Conservation (phyloP, 2,888 invertebrate species). For the Digitonthophagus gazella region DNA sequence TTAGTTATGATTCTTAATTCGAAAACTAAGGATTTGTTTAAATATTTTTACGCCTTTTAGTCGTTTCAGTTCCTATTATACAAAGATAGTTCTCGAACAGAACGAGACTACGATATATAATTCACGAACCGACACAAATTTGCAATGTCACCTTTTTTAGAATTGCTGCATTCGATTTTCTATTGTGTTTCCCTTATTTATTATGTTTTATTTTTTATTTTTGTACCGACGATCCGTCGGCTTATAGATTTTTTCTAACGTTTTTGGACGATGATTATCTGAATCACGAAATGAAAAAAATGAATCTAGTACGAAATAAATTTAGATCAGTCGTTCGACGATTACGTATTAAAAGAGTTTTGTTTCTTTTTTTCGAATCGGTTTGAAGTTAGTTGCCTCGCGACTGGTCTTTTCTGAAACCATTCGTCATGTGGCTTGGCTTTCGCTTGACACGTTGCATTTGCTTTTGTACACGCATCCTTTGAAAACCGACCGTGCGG, state of each 20-base stretch:
- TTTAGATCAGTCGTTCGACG: slow-evolving; percentile 19
- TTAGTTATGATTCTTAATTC: slow-evolving; percentile 24
- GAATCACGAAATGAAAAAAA: slow-evolving; percentile 4
- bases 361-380: slow-evolving; percentile 31
- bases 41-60: slow-evolving; percentile 41
- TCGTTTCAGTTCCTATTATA: slow-evolving; percentile 34
- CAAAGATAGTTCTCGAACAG: slow-evolving; percentile 28
- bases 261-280: background rate
- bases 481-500: background rate
- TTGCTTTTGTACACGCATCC: slow-evolving; percentile 33
- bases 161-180: slow-evolving; percentile 49
- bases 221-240: background rate
- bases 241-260: slow-evolving; percentile 1
- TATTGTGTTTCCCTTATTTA: slow-evolving; percentile 34
- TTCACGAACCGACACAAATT: slow-evolving; percentile 50
- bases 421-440: slow-evolving; percentile 46
- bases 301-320: background rate
- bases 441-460: slow-evolving; percentile 34
- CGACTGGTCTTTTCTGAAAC: slow-evolving; percentile 72
- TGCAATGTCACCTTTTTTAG: slow-evolving; percentile 52
- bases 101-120: slow-evolving; percentile 33
- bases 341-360: slow-evolving; percentile 20
- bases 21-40: slow-evolving; percentile 23
- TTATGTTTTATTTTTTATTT: slow-evolving; percentile 20
- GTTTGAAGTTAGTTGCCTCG: slow-evolving; percentile 59